These are phyloP conservation scores for Cuculus canorus DNA, from an alignment of 2,797 vertebrate species.

Conservation along the genomic window DNA sequence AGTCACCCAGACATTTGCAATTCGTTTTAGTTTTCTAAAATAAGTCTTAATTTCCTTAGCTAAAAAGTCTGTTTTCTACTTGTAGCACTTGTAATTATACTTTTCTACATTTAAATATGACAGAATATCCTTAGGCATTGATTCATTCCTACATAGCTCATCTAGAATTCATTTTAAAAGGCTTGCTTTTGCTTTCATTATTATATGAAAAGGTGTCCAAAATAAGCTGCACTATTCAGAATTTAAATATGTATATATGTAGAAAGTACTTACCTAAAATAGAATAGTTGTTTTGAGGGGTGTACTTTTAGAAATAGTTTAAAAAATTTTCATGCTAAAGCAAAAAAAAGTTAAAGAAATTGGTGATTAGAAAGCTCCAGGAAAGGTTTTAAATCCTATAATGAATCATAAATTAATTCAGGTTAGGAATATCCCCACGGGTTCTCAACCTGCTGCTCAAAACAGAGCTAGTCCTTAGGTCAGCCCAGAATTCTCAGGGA, in stretches of 20 bases:
- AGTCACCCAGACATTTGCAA: conserved; percentile 15
- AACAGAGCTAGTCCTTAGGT: neutral
- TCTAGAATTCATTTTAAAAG: conserved; percentile 17
- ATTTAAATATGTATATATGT: neutral
- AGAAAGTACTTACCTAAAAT: neutral
- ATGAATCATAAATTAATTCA: neutral
- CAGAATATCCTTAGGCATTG: conserved; percentile 6
- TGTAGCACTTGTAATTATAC: neutral
- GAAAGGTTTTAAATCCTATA: neutral
- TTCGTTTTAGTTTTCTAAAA: conserved; percentile 19
- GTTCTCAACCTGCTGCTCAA: neutral
- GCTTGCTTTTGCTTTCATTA: neutral
- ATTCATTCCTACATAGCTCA: neutral
- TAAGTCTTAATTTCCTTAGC: neutral
- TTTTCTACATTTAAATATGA: conserved; percentile 18
- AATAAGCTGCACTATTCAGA: neutral
- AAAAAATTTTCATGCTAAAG: neutral
- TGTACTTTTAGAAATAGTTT: neutral
- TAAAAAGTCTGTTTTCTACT: neutral
- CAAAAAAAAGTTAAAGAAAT: neutral
- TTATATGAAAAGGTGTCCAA: conserved; percentile 4
- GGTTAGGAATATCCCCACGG: neutral
- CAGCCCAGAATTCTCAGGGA: neutral
- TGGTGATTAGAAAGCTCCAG: neutral
- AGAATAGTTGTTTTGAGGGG: neutral